Evolutionary conservation across 2,113 vertebrate genomes (phyloP).

Genomic region (Sylvia atricapilla): DNA sequence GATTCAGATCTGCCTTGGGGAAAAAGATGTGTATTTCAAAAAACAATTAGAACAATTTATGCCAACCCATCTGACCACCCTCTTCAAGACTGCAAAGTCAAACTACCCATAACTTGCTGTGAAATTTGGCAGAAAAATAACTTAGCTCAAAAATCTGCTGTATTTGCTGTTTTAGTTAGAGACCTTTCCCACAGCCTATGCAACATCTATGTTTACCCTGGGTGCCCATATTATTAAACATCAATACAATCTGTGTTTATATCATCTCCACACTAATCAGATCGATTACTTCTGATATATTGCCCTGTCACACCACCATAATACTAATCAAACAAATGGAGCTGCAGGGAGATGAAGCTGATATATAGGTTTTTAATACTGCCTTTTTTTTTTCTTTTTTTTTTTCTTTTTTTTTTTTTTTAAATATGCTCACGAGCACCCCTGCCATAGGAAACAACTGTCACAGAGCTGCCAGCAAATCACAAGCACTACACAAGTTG

Average conservation of each 20-base stretch:
- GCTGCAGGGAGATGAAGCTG: slow-evolving; percentile 32
- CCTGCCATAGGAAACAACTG: not conserved
- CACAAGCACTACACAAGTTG: not conserved
- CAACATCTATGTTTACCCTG: slow-evolving; percentile 70
- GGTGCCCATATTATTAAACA: slow-evolving; percentile 69
- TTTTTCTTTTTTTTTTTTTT: no score
- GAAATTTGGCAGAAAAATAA: slow-evolving; percentile 67
- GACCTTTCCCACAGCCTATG: slow-evolving; percentile 47
- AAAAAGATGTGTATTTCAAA: slow-evolving; percentile 17
- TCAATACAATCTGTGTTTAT: slow-evolving; percentile 78
- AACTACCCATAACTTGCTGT: slow-evolving; percentile 33
- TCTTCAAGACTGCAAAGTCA: not conserved
- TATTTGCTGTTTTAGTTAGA: slow-evolving; percentile 56
- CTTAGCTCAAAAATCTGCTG: slow-evolving; percentile 58
- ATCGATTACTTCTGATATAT: slow-evolving; percentile 81
- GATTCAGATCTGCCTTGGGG: slow-evolving; percentile 26
- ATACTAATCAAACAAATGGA: slow-evolving; percentile 81
- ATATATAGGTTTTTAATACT: slow-evolving; percentile 40
- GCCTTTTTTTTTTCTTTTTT: not conserved
- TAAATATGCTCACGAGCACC: not conserved
- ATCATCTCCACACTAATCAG: slow-evolving; percentile 84
- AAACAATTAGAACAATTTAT: slow-evolving; percentile 65
- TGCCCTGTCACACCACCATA: slow-evolving; percentile 71
- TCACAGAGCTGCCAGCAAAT: not conserved
- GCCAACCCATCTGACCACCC: not conserved